These are phyloP conservation scores for Drosophila grimshawi DNA, from an alignment of 1,140 invertebrate species.

Conservation along the genomic window DNA sequence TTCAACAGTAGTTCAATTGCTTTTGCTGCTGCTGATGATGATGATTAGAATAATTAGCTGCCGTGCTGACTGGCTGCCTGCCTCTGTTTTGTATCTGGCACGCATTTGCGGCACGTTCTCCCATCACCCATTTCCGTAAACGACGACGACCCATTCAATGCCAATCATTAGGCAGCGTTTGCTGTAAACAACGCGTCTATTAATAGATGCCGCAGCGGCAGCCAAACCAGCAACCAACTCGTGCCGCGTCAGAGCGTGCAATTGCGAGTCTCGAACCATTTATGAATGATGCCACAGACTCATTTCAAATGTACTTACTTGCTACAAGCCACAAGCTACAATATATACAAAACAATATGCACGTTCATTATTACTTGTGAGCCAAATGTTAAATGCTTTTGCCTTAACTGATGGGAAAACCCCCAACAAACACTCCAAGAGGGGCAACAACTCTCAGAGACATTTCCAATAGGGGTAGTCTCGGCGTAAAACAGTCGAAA, in stretches of 20 bases:
- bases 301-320: slow-evolving; percentile 17
- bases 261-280: slow-evolving; percentile 52
- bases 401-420: slow-evolving; percentile 2
- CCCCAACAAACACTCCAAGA: slow-evolving; percentile 1
- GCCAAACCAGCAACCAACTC: slow-evolving; percentile 22
- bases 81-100: slow-evolving; percentile 52
- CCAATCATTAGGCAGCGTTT: slow-evolving; percentile 50
- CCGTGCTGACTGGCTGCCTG: slow-evolving; percentile 15
- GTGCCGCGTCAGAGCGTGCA: slow-evolving; percentile 35
- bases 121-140: slow-evolving; percentile 29
- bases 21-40: slow-evolving; percentile 22
- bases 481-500: background rate
- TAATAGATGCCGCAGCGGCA: slow-evolving; percentile 56
- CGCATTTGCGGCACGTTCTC: slow-evolving; percentile 57
- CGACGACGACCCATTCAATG: slow-evolving; percentile 33
- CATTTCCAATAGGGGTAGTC: slow-evolving; percentile 33
- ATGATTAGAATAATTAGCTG: slow-evolving; percentile 74
- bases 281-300: slow-evolving; percentile 37
- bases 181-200: slow-evolving; percentile 56
- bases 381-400: slow-evolving; percentile 17
- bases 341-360: slow-evolving; percentile 3
- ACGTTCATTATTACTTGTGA: slow-evolving; percentile 14
- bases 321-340: background rate
- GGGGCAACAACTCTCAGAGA: background rate
- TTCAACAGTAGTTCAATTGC: slow-evolving; percentile 77